A percentile compares a stretch with the other conserved stretches of the same genome.
Conservation (phyloP, 2,797 vertebrate species). For the Notamacropus eugenii region DNA sequence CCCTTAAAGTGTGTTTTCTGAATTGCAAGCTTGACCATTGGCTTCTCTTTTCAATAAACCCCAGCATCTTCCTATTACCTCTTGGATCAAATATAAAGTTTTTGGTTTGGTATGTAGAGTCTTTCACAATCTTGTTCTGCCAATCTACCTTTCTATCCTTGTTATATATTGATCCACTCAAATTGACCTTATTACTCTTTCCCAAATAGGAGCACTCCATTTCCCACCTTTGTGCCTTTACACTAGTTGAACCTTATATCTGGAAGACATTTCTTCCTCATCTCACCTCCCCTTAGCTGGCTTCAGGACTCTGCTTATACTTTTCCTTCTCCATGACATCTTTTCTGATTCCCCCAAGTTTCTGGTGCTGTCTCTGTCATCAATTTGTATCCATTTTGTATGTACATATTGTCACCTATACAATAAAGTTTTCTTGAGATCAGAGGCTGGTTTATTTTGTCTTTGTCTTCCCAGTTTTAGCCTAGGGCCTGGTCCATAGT, state of each 20-base stretch:
- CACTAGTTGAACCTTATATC: background rate
- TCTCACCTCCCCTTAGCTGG: background rate
- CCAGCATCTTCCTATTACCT: background rate
- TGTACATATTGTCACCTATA: background rate
- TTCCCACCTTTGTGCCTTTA: background rate
- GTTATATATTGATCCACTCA: background rate
- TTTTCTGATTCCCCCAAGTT: background rate
- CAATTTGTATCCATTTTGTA: background rate
- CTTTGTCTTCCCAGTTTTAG: background rate
- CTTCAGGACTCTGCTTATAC: background rate
- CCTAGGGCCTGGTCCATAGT: background rate
- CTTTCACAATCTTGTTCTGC: background rate
- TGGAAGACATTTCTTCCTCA: background rate
- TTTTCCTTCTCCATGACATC: background rate
- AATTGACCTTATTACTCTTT: background rate
- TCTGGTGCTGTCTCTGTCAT: background rate
- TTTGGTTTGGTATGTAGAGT: background rate
- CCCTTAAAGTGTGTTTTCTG: background rate
- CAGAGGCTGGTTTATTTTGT: background rate
- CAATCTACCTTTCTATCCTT: background rate
- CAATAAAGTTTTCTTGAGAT: background rate
- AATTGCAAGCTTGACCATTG: background rate
- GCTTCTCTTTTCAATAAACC: background rate
- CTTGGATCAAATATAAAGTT: background rate
- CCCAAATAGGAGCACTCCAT: background rate